phyloP scores from a whole-genome alignment of 2,888 invertebrate genomes.

The Ophioninae sp. region DNA sequence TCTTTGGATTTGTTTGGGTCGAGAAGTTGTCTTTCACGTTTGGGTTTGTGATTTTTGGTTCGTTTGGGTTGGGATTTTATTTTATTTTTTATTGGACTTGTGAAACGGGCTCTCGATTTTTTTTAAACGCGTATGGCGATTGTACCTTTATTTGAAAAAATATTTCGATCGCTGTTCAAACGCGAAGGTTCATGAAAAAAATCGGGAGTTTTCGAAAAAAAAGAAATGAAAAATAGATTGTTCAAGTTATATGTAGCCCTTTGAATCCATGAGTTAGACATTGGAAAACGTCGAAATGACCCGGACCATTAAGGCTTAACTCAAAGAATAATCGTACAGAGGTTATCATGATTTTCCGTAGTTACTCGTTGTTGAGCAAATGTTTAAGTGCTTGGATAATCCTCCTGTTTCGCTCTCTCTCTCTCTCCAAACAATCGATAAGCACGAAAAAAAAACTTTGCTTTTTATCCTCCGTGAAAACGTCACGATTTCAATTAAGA shows the following conservation, averaged over 20 bases:
- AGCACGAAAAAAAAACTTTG: neutral
- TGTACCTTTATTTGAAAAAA: too few relatives aligned
- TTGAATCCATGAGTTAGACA: neutral
- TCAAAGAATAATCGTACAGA: neutral
- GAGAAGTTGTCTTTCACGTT: too few relatives aligned
- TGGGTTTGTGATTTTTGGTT: neutral
- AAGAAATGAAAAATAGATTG: neutral
- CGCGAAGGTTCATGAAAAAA: too few relatives aligned
- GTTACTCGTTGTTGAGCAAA: neutral
- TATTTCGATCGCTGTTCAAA: too few relatives aligned
- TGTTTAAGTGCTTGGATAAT: neutral
- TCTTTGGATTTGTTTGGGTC: neutral
- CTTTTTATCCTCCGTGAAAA: neutral
- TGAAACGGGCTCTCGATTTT: too few relatives aligned
- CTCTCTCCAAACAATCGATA: neutral
- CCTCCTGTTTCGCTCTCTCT: neutral
- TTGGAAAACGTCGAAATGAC: neutral
- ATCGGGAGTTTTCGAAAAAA: too few relatives aligned
- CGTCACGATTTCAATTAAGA: conserved; percentile 37
- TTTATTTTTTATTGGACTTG: neutral
- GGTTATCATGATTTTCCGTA: neutral
- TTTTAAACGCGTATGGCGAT: too few relatives aligned
- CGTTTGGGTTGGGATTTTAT: neutral
- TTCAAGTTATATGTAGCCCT: neutral
- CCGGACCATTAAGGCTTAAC: neutral